These are phyloP conservation scores for Atta texana DNA, from an alignment of 1,140 invertebrate genomes.

Conservation along the genomic window DNA sequence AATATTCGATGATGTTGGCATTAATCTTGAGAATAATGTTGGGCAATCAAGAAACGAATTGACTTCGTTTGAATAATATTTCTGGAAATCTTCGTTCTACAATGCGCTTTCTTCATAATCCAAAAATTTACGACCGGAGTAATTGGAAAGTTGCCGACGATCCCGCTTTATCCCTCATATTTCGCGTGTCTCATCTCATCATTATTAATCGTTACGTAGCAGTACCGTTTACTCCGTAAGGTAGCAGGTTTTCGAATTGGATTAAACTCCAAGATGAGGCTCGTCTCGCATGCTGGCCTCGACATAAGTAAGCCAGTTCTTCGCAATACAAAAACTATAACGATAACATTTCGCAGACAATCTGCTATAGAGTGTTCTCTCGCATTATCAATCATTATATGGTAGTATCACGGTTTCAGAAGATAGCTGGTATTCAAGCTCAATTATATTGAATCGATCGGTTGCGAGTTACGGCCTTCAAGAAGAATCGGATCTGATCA, in stretches of 20 bases:
- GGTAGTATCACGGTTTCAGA: neutral
- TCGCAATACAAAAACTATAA: constrained; percentile 12
- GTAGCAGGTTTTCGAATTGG: constrained; percentile 21
- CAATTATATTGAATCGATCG: constrained; percentile 50
- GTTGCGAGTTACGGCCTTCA: constrained; percentile 12
- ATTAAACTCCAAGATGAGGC: neutral
- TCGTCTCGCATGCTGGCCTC: neutral
- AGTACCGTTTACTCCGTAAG: neutral
- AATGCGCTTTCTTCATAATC: neutral
- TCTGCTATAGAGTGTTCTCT: constrained; percentile 44
- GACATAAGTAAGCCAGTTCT: neutral
- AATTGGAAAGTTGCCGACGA: neutral
- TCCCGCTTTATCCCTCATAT: neutral
- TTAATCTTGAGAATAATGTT: neutral
- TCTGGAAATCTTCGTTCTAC: neutral
- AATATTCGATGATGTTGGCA: neutral
- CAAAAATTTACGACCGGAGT: neutral
- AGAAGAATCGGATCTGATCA: constrained; percentile 35
- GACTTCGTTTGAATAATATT: neutral
- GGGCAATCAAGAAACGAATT: neutral
- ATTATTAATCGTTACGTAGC: constrained; percentile 29
- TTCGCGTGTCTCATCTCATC: constrained; percentile 21
- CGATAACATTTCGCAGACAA: neutral
- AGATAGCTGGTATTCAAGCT: constrained; percentile 27
- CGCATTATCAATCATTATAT: constrained; percentile 36